Percentiles rank a stretch among this genome's conserved stretches.
These are phyloP conservation scores for Drosophila neocordata DNA, from an alignment of 1,140 invertebrate species.

Conservation along the genomic window DNA sequence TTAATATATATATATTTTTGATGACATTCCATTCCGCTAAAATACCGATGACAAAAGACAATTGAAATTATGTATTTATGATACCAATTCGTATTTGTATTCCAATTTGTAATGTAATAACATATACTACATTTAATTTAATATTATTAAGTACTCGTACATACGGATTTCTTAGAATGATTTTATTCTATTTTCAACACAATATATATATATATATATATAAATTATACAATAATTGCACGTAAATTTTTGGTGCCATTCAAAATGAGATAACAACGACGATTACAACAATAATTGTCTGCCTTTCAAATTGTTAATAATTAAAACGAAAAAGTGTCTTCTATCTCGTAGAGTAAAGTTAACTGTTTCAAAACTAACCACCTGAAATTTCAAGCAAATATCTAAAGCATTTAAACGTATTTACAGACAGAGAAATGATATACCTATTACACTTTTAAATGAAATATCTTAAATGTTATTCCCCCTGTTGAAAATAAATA, in stretches of 20 bases:
- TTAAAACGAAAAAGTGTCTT: slow-evolving; percentile 48
- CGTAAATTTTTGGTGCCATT: slow-evolving; percentile 58
- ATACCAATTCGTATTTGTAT: slow-evolving; percentile 66
- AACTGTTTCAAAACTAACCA: slow-evolving; percentile 62
- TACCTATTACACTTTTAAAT: slow-evolving; percentile 50
- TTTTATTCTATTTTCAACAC: slow-evolving; percentile 74
- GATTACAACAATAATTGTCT: background rate
- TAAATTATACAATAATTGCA: slow-evolving; percentile 50
- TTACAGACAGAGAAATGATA: slow-evolving; percentile 45
- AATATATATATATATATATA: slow-evolving; percentile 41
- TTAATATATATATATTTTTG: slow-evolving; percentile 29
- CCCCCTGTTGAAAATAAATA: slow-evolving; percentile 76
- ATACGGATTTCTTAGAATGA: slow-evolving; percentile 68
- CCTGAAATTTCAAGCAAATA: slow-evolving; percentile 64
- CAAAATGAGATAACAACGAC: slow-evolving; percentile 29
- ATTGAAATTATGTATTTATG: slow-evolving; percentile 65
- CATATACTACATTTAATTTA: slow-evolving; percentile 74
- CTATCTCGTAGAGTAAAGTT: slow-evolving; percentile 56
- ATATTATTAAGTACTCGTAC: slow-evolving; percentile 72
- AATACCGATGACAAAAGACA: slow-evolving; percentile 24
- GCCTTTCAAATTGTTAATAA: slow-evolving; percentile 29
- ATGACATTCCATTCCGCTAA: slow-evolving; percentile 32
- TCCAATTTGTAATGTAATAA: slow-evolving; percentile 70
- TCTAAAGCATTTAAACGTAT: slow-evolving; percentile 64
- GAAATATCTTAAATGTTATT: slow-evolving; percentile 63